Base-by-base conservation (phyloP, 2,797 vertebrate species). In the Falco concolor region DNA sequence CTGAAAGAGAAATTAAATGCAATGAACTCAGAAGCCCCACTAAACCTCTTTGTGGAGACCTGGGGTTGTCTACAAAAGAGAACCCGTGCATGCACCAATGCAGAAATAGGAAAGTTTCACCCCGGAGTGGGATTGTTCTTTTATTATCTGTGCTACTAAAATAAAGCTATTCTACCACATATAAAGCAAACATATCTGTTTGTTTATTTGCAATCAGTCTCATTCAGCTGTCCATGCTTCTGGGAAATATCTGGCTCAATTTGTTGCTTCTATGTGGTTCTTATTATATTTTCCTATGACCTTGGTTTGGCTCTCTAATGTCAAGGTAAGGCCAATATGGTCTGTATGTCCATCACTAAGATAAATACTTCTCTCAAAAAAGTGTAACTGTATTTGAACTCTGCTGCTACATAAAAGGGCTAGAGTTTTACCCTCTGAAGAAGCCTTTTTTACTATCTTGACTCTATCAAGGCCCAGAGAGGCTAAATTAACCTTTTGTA, bases 21-120 rank as follows among this genome's bases (percentile, higher is more conserved):
- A 83, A 13, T 56, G 8, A 90, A 70, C 11, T 28, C 21, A 16
- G 22, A 69, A 80, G 13, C 24, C 20, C n/a, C 52, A 27, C 21
- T 47, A 42, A 73, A 22, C 1, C 49, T 79, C 19, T 54, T 25
- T 63, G n/a, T 34, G 22, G 49, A 74, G 21, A 44, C 5, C 34
- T 52, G 15, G 12, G 4, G 4, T 7, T 63, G 8, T 11, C 36
- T 38, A 9, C 22, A 63, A 28, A 69, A 57, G 11, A 64, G 49
- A 84, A 73, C 3, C 18, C 1, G 0, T 1, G 1, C 2, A 5
- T 25, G 6, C 5, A 68, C 6, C 11, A 57, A 34, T 20, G 19
- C 22, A 82, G 67, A 89, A 45, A 52, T 24, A 73, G 0, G 0
- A 28, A 53, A 23, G 8, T 28, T 61, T 47, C 25, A 54, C 5